Conservation (phyloP, 2,797 vertebrate genomes). For the Luscinia megarhynchos region DNA sequence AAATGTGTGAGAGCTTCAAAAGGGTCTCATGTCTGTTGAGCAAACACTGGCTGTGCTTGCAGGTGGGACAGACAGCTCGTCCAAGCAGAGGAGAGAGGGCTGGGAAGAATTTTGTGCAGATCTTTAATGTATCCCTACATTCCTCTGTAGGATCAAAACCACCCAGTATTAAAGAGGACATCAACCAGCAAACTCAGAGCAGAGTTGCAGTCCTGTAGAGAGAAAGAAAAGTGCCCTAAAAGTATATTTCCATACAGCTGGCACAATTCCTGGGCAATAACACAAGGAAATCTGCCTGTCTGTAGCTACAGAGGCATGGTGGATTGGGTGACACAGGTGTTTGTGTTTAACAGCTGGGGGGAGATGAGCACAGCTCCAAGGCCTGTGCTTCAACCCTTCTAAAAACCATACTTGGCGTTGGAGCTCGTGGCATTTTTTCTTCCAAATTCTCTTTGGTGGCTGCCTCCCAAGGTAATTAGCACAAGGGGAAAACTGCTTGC, state of each 20-base stretch:
- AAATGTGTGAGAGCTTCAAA: not conserved
- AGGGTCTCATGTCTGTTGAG: not conserved
- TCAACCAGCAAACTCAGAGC: not conserved
- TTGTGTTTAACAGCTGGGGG: not conserved
- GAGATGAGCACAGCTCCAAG: not conserved
- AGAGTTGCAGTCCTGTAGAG: not conserved
- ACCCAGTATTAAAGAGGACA: not conserved
- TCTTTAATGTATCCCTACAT: not conserved
- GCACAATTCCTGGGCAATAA: not conserved
- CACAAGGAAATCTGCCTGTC: not conserved
- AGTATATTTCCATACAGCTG: not conserved
- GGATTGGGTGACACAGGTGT: not conserved
- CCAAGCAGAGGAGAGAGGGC: rapidly evolving
- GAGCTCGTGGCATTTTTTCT: not conserved
- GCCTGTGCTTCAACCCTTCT: not conserved
- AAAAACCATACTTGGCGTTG: not conserved
- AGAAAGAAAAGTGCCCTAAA: not conserved
- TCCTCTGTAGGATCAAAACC: not conserved
- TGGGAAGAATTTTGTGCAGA: not conserved
- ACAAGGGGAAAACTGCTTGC: not conserved
- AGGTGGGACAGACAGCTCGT: not conserved
- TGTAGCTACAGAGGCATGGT: not conserved
- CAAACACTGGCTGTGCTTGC: rapidly evolving
- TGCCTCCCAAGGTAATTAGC: slow-evolving; percentile 42
- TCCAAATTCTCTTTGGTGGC: not conserved